Evolutionary conservation across 2,888 invertebrate species (phyloP), one percentile per base, ranked within the genome.

Genomic region (Liopterus haemorrhoidalis): DNA sequence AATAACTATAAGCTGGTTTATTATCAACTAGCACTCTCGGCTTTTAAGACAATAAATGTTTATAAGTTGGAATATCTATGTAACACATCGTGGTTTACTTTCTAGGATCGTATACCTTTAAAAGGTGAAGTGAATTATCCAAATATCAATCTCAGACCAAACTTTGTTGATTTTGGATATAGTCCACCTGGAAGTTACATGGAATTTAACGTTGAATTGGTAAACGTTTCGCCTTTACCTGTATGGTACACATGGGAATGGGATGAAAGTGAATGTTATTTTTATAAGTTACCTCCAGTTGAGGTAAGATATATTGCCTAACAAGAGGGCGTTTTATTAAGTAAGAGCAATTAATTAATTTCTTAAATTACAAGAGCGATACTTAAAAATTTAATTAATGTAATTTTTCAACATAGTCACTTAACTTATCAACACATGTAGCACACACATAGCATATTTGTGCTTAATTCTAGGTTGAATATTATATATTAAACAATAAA

Each of bases 61-160:
- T 27, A 33, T 41, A n/a, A 16, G 11, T 44, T 30, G 24, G 16
- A 25, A 18, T 39, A 12, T 45, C 14, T 27, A 27, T 36, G 2
- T 14, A 32, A 14, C 3, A 25, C 12, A 4, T n/a, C 9, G 16
- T 33, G 8, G 20, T 27, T 35, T 20, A 25, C 60, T 71, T 47
- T n/a, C n/a, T 58, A 85, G 84, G 81, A 83, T 57, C 70, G 69
- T 47, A 70, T 85, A 35, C 72, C 72, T 51, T 60, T 85, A 30
- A 66, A 65, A 32, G 84, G 80, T 21, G 75, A 73, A 61, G 74
- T 85, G 1, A 78, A 81, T 64, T 84, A 76, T 59, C 85, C 85
- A 1, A 81, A 82, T 57, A 61, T 85, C 36, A 68, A 69, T 27
- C 66, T 82, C 41, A 60, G 71, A 48, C 72, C 79, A 28, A 69